Conservation (phyloP, 2,797 vertebrate genomes). For the Anableps anableps region DNA sequence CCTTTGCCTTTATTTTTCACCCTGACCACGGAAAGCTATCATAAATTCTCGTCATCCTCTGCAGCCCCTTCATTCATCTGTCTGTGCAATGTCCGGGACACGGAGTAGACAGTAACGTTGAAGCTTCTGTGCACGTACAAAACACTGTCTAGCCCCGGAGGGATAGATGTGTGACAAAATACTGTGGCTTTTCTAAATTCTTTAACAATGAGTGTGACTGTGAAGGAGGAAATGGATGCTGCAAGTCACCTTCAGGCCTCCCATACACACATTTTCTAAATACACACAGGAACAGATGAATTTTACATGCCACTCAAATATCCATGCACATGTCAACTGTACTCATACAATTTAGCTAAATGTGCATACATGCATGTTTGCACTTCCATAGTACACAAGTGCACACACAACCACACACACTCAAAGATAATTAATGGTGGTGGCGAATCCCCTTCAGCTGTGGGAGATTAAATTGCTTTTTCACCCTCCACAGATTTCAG, state of each 20-base stretch:
- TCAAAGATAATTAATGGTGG: constrained; percentile 78
- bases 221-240: constrained; percentile 54
- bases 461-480: constrained; percentile 84
- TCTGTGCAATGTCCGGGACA: constrained; percentile 22
- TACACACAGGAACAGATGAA: constrained; percentile 15
- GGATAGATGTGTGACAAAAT: constrained; percentile 54
- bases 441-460: constrained; percentile 79
- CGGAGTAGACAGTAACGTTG: constrained; percentile 22
- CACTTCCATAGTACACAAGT: constrained; percentile 1
- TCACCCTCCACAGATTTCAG: constrained; percentile 81
- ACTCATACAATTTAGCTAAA: constrained; percentile 21
- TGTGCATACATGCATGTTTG: constrained; percentile 24
- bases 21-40: constrained; percentile 17
- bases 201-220: constrained; percentile 55
- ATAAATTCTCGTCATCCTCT: constrained; percentile 18
- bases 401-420: constrained; percentile 36
- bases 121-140: constrained; percentile 43
- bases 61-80: constrained; percentile 13
- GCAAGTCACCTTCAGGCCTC: constrained; percentile 64
- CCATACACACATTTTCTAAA: constrained; percentile 27
- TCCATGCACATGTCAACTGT: constrained; percentile 12
- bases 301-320: constrained; percentile 8
- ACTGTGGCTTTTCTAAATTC: constrained; percentile 57
- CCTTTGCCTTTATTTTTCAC: constrained; percentile 26
- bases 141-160: constrained; percentile 38